Percentiles rank a stretch among this genome's conserved stretches.
Conservation (phyloP, 2,797 vertebrate species). For the Scarus forsteni region DNA sequence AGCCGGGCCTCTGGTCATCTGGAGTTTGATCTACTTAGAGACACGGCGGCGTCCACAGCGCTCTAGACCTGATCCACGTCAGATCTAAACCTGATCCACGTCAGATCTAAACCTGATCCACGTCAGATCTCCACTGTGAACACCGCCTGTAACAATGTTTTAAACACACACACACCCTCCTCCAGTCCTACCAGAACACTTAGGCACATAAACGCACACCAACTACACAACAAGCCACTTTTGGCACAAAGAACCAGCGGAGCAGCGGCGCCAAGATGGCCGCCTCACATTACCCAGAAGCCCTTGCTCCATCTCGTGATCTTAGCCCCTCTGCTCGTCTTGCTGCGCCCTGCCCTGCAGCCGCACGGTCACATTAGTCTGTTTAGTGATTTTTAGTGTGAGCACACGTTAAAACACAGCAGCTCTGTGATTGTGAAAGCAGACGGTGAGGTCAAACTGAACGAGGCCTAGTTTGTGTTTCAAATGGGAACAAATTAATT, state of each 20-base stretch:
- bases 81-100: not conserved
- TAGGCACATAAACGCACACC: slow-evolving; percentile 55
- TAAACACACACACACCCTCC: slow-evolving; percentile 7
- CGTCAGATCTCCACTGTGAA: slow-evolving; percentile 24
- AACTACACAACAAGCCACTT: slow-evolving; percentile 55
- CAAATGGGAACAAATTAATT: not conserved
- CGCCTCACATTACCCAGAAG: slow-evolving; percentile 38
- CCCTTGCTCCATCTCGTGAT: slow-evolving; percentile 18
- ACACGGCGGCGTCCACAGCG: slow-evolving; percentile 37
- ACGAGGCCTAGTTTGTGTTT: not conserved
- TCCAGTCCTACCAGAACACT: slow-evolving; percentile 45
- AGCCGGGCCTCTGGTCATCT: slow-evolving; percentile 10
- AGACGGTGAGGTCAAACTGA: not conserved
- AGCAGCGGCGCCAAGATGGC: slow-evolving; percentile 32
- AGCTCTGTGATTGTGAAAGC: not conserved
- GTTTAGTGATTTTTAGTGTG: not conserved
- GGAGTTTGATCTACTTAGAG: slow-evolving; percentile 48
- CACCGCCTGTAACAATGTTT: slow-evolving; percentile 58
- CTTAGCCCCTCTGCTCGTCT: not conserved
- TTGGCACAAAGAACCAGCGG: slow-evolving; percentile 56
- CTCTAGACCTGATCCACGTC: not conserved
- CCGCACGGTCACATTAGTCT: slow-evolving; percentile 1
- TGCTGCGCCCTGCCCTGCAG: not conserved
- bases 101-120: not conserved
- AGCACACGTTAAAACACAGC: not conserved